These are phyloP conservation scores for Heterodera schachtii DNA, from an alignment of 1,140 invertebrate species.

Conservation along the genomic window DNA sequence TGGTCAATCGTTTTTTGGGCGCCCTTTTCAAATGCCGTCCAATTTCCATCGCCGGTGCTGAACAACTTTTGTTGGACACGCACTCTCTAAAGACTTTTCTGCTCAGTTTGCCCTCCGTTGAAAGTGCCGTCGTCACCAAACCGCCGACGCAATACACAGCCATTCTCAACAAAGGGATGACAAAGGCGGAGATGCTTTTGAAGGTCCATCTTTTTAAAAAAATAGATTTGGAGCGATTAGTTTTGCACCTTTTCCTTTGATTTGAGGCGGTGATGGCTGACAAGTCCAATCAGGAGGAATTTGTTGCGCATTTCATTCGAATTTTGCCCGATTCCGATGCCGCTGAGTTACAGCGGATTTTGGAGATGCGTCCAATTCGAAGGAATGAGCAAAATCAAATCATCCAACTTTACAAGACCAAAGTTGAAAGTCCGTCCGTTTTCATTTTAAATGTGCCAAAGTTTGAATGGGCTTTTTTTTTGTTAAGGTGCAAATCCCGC, in stretches of 20 bases:
- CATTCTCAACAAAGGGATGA: slow-evolving; percentile 94
- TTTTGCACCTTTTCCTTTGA: neutral
- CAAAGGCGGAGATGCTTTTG: slow-evolving; percentile 94
- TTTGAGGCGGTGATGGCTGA: slow-evolving; percentile 83
- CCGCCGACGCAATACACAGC: slow-evolving; percentile 73
- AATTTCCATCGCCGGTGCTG: slow-evolving; percentile 83
- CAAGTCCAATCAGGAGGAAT: slow-evolving; percentile 76
- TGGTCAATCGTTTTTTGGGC: slow-evolving; percentile 82
- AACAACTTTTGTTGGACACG: slow-evolving; percentile 94
- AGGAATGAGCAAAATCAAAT: slow-evolving; percentile 52
- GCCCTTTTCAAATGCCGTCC: slow-evolving; percentile 92
- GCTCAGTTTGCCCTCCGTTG: slow-evolving; percentile 89
- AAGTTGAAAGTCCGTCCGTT: slow-evolving; percentile 33
- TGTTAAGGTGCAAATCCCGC: neutral
- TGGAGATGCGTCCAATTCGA: slow-evolving; percentile 85
- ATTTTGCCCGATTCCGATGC: slow-evolving; percentile 85
- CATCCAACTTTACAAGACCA: slow-evolving; percentile 48
- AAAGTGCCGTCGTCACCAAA: slow-evolving; percentile 72
- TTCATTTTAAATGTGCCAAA: neutral
- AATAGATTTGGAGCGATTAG: slow-evolving; percentile 2
- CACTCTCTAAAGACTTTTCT: slow-evolving; percentile 94
- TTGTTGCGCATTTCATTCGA: slow-evolving; percentile 86
- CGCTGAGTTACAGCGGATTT: slow-evolving; percentile 88
- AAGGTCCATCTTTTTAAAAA: slow-evolving; percentile 73
- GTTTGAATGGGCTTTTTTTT: too few relatives aligned